Evolutionary conservation across 2,888 invertebrate genomes (phyloP), one percentile per base, ranked within the genome.

Genomic region (Ochropacha duplaris): DNA sequence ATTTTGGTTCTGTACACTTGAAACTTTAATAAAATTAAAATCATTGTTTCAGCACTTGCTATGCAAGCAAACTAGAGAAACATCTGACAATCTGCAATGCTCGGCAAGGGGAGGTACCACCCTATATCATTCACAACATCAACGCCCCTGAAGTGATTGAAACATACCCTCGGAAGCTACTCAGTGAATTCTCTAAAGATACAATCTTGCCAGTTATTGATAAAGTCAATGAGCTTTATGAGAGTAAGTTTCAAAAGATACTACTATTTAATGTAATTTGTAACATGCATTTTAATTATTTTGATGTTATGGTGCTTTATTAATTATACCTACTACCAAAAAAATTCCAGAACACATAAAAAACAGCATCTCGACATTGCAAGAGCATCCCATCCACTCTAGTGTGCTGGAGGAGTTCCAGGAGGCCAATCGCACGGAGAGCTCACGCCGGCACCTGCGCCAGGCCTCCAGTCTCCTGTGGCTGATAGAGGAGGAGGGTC

Each of bases 401-500:
- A 66, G 72, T 0, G 81, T 92, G 16, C 24, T 67, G 55, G 71
- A 67, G 1, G 89, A 90, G 65, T 88, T 86, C 64, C 66, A 61
- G 0, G 78, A 79, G 58, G 79, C 90, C 0, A 93, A 93, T 19
- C 95, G 95, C 68, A 94, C 95, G 0, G 93, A 94, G 66, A 94
- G 94, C 73, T 94, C 95, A 0, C 94, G 94, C 55, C 95, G 96
- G 62, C 98, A 98, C 81, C 88, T 98, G 68, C 84, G 95, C 22
- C 98, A 98, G 86, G 95, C 95, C 56, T 95, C 97, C 2, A 95
- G 96, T 0, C 88, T 98, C 60, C 84, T 98, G 59, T 96, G 95
- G 49, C 94, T 96, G 57, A 84, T 97, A 50, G 93, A 96, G 57
- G 83, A 90, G 0, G 92, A 94, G 60, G 88, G 94, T 1, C 89